Evolutionary conservation across 2,113 vertebrate genomes (phyloP).

Genomic region (Entomyzon cyanotis): DNA sequence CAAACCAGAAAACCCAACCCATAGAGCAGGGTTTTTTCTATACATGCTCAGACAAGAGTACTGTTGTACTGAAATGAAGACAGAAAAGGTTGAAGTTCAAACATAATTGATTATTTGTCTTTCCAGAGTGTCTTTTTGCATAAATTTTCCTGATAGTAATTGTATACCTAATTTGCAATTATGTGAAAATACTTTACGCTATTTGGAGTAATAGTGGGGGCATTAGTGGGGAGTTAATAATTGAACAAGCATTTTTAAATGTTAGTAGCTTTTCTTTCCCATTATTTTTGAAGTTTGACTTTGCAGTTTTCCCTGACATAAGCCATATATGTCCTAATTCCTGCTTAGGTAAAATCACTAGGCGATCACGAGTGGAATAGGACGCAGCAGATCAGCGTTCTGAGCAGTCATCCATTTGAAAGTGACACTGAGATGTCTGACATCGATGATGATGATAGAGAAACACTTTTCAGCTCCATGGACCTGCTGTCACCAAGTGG

Average conservation of each 20-base stretch:
- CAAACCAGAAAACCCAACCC: background rate
- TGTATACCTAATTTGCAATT: background rate
- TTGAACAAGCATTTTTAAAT: background rate
- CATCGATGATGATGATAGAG: constrained; percentile 95
- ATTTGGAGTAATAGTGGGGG: background rate
- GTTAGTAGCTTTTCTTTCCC: background rate
- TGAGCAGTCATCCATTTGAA: constrained; percentile 92
- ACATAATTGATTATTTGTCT: background rate
- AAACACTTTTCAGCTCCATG: constrained; percentile 98
- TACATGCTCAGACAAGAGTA: background rate
- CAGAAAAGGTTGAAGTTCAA: background rate
- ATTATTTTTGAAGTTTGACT: background rate
- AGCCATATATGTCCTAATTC: background rate
- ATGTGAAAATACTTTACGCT: background rate
- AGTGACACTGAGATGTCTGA: constrained; percentile 99
- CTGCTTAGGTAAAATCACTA: constrained; percentile 89
- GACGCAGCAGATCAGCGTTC: constrained; percentile 88
- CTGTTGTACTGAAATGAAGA: background rate
- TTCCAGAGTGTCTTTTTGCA: background rate
- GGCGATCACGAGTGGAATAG: constrained; percentile 95
- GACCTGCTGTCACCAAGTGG: constrained; percentile 95
- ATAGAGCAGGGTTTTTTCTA: background rate
- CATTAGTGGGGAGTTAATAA: background rate
- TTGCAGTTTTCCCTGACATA: background rate
- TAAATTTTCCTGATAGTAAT: background rate